Evolutionary conservation across 2,797 vertebrate genomes (phyloP).

Genomic region (Leptoclinus maculatus): DNA sequence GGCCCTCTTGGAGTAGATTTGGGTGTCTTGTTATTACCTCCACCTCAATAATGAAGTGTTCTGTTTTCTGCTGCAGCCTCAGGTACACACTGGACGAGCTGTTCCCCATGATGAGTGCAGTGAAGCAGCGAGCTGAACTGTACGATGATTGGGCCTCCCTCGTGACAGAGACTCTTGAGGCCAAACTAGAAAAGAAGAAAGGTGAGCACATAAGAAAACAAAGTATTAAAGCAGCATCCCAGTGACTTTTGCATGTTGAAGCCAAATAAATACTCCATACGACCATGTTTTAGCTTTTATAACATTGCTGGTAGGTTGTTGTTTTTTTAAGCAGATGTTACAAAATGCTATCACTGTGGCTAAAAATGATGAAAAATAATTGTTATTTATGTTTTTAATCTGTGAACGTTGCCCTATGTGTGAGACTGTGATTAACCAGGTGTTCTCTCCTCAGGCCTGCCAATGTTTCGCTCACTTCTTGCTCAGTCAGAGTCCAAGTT

Average conservation of each 20-base stretch:
- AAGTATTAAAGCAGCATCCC: neutral
- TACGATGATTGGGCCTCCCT: slow-evolving; percentile 93
- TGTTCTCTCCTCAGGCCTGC: slow-evolving; percentile 83
- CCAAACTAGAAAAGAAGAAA: slow-evolving; percentile 92
- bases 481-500: slow-evolving; percentile 89
- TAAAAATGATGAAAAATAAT: neutral
- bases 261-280: neutral
- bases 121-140: slow-evolving; percentile 89
- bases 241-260: neutral
- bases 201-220: slow-evolving; percentile 77
- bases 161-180: slow-evolving; percentile 91
- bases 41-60: neutral
- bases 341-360: neutral
- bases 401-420: neutral
- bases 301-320: neutral
- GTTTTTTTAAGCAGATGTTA: neutral
- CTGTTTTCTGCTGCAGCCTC: slow-evolving; percentile 80
- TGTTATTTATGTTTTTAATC: too few relatives aligned
- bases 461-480: slow-evolving; percentile 90
- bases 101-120: slow-evolving; percentile 92
- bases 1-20: neutral
- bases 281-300: neutral
- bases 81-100: slow-evolving; percentile 94
- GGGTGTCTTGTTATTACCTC: neutral
- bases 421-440: slow-evolving; percentile 11